Conservation (phyloP, 2,113 vertebrate species). For the Emydocephalus ijimae region DNA sequence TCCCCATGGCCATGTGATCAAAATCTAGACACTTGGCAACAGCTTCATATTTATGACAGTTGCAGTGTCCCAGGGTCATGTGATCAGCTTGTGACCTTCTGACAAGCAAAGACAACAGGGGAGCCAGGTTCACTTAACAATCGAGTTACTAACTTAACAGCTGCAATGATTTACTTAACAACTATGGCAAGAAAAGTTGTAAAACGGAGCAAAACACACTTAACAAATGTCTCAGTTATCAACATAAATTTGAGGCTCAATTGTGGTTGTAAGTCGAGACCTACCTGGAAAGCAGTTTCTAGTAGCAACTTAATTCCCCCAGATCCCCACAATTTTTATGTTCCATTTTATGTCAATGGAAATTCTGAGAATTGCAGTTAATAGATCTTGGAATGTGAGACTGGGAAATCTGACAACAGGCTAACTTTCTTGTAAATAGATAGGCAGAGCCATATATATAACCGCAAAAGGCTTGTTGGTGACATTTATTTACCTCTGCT, state of each 20-base stretch:
- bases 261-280: not conserved
- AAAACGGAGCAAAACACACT: not conserved
- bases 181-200: not conserved
- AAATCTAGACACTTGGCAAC: not conserved
- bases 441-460: not conserved
- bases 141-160: not conserved
- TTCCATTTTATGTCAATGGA: not conserved
- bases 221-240: not conserved
- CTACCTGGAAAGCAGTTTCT: not conserved
- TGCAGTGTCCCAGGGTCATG: not conserved
- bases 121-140: not conserved
- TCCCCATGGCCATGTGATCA: not conserved
- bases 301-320: not conserved
- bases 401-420: not conserved
- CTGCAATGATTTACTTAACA: not conserved
- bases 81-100: not conserved
- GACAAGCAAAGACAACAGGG: not conserved
- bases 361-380: not conserved
- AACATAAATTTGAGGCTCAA: not conserved
- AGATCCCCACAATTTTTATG: not conserved
- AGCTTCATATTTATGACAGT: not conserved
- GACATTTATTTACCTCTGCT: constrained; percentile 70
- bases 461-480: not conserved
- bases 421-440: not conserved
- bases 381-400: not conserved